Percentiles rank a stretch among this genome's conserved stretches.
phyloP scores from a whole-genome alignment of 1,140 invertebrate species.

The Dendrolimus punctatus region DNA sequence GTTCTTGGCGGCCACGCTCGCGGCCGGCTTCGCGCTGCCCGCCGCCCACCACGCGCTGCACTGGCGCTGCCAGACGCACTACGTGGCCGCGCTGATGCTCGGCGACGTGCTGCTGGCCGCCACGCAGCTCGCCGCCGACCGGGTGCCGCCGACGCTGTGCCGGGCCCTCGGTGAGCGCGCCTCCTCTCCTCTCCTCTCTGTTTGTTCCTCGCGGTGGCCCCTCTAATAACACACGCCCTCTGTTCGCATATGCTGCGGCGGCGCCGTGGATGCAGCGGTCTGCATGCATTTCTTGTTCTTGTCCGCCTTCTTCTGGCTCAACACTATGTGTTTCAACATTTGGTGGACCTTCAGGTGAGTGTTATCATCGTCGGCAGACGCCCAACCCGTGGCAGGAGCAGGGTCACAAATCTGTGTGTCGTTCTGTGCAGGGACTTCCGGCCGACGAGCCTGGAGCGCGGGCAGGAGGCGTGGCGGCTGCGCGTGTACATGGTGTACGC shows the following conservation, averaged over 20 bases:
- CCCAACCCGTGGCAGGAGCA: neutral
- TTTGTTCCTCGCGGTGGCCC: neutral
- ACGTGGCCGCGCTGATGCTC: constrained; percentile 84
- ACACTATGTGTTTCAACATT: constrained; percentile 96
- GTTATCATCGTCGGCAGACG: neutral
- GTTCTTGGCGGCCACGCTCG: constrained; percentile 84
- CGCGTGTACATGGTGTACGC: constrained; percentile 85
- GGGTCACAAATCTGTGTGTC: neutral
- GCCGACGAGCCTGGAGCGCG: constrained; percentile 85
- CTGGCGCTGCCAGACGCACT: constrained; percentile 88
- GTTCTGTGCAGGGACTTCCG: constrained; percentile 79
- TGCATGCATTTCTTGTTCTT: constrained; percentile 94
- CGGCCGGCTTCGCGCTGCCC: constrained; percentile 82
- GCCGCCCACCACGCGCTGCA: constrained; percentile 87
- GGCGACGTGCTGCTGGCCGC: constrained; percentile 84
- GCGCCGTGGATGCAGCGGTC: constrained; percentile 76
- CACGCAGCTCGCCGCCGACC: constrained; percentile 76
- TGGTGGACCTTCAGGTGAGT: constrained; percentile 92
- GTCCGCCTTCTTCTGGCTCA: constrained; percentile 96
- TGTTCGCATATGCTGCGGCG: constrained; percentile 59
- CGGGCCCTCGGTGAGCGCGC: constrained; percentile 76
- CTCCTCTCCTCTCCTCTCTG: constrained; percentile 1
- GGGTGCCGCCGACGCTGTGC: constrained; percentile 74
- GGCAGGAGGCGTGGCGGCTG: constrained; percentile 83
- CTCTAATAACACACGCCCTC: constrained; percentile 11